Conservation (phyloP, 2,797 vertebrate genomes). For the Anguilla marmorata region DNA sequence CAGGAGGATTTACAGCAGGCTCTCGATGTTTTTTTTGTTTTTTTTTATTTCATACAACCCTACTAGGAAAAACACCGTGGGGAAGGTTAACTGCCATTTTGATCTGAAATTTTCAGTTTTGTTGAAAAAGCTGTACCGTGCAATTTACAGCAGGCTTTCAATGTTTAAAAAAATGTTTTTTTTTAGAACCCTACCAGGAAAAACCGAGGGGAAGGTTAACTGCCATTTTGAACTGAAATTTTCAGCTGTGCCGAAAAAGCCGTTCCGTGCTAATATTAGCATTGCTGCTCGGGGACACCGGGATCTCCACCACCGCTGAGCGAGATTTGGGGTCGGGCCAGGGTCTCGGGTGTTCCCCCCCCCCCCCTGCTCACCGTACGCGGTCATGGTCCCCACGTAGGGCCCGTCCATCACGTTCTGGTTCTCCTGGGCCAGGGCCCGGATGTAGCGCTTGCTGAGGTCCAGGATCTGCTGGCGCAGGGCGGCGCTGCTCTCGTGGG, state of each 20-base stretch:
- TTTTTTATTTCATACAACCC: no score
- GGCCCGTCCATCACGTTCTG: constrained; percentile 95
- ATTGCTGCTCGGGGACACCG: neutral
- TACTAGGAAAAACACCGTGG: no score
- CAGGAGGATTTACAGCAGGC: no score
- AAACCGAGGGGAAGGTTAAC: neutral
- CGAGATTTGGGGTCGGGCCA: no score
- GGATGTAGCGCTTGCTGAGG: constrained; percentile 98
- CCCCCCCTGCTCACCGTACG: constrained; percentile 82
- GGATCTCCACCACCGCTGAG: neutral
- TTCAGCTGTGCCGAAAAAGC: neutral
- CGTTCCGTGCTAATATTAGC: neutral
- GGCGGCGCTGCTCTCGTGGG: constrained; percentile 91
- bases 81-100: no score
- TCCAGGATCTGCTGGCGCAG: constrained; percentile 97
- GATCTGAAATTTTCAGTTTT: no score
- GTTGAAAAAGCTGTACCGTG: no score
- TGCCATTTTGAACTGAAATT: neutral
- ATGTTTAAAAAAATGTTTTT: no score
- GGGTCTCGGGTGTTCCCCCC: no score
- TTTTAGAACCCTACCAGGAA: neutral
- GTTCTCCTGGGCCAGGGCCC: constrained; percentile 95
- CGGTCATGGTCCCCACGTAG: constrained; percentile 97
- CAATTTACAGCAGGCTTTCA: no score
- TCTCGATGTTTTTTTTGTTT: no score